These are phyloP conservation scores for Callopanchax toddi DNA, from an alignment of 2,113 vertebrate genomes.

Conservation along the genomic window DNA sequence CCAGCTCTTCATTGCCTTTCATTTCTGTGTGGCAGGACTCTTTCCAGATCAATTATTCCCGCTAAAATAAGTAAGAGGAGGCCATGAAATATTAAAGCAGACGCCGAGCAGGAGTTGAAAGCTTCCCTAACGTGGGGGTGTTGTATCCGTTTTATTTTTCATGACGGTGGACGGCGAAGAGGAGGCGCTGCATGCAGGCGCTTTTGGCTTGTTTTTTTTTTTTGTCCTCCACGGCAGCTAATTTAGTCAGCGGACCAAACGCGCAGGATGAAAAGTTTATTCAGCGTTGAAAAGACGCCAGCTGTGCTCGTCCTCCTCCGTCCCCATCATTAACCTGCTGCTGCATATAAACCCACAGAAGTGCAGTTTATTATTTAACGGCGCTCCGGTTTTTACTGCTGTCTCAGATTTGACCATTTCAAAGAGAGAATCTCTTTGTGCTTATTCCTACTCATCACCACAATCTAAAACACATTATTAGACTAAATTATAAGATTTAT, in stretches of 20 bases:
- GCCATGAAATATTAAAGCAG: slow-evolving; percentile 76
- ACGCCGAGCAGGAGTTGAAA: slow-evolving; percentile 72
- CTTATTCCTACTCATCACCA: too few relatives aligned
- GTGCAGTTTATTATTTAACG: slow-evolving; percentile 29
- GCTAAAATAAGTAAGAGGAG: slow-evolving; percentile 76
- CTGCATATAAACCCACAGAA: slow-evolving; percentile 3
- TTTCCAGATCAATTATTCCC: slow-evolving; percentile 80
- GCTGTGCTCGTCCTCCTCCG: slow-evolving; percentile 5
- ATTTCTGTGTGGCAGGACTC: slow-evolving; percentile 51
- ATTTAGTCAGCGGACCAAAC: slow-evolving; percentile 46
- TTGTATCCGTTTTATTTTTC: slow-evolving; percentile 79
- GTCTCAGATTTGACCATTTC: slow-evolving; percentile 16
- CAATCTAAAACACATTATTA: background rate
- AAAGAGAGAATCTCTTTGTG: slow-evolving; percentile 17
- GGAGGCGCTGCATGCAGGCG: slow-evolving; percentile 35
- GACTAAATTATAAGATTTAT: slow-evolving; percentile 45
- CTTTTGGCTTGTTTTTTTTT: slow-evolving; percentile 62
- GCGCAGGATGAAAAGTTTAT: slow-evolving; percentile 25
- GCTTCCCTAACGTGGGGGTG: slow-evolving; percentile 70
- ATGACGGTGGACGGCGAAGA: slow-evolving; percentile 62
- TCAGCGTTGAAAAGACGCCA: slow-evolving; percentile 31
- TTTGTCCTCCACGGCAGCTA: slow-evolving; percentile 21
- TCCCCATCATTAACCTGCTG: slow-evolving; percentile 5
- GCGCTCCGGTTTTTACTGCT: slow-evolving; percentile 12
- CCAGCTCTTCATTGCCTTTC: slow-evolving; percentile 37